phyloP scores from a whole-genome alignment of 2,888 invertebrate species.

The Archaeoteleia sp. region DNA sequence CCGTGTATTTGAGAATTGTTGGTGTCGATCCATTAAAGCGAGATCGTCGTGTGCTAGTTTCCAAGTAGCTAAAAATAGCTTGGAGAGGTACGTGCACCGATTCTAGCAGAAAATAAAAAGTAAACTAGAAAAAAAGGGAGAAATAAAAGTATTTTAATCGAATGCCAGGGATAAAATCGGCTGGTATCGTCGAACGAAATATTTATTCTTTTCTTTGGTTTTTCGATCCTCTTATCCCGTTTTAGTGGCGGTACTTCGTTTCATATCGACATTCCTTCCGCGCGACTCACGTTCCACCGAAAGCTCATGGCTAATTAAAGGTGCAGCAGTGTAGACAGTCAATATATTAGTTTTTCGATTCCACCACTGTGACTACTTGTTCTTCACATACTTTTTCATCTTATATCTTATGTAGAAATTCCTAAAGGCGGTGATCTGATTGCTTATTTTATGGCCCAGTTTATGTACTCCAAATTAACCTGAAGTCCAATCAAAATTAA shows the following conservation, averaged over 20 bases:
- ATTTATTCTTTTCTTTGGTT: constrained; percentile 39
- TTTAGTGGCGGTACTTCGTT: constrained; percentile 6
- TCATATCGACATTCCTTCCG: constrained; percentile 41
- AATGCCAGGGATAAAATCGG: constrained; percentile 44
- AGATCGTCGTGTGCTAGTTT: constrained; percentile 42
- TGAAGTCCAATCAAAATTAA: too few species aligned
- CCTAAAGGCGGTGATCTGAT: too few species aligned
- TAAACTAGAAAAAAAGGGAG: constrained; percentile 39
- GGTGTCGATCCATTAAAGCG: constrained; percentile 40
- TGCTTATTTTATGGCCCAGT: too few species aligned
- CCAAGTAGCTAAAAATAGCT: constrained; percentile 42
- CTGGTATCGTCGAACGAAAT: constrained; percentile 32
- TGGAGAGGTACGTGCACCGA: constrained; percentile 27
- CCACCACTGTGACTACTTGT: constrained; percentile 44
- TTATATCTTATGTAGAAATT: constrained; percentile 2
- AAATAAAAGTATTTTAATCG: constrained; percentile 48
- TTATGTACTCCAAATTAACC: too few species aligned
- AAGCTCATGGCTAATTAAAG: constrained; percentile 37
- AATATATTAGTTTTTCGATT: constrained; percentile 50
- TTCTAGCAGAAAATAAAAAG: constrained; percentile 30
- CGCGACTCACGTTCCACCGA: constrained; percentile 32
- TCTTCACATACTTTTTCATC: constrained; percentile 18
- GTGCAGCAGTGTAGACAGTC: constrained; percentile 27
- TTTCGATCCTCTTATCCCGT: neutral
- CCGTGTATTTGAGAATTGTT: constrained; percentile 3